phyloP scores from a whole-genome alignment of 2,888 invertebrate species.

The Syrphus vitripennis region DNA sequence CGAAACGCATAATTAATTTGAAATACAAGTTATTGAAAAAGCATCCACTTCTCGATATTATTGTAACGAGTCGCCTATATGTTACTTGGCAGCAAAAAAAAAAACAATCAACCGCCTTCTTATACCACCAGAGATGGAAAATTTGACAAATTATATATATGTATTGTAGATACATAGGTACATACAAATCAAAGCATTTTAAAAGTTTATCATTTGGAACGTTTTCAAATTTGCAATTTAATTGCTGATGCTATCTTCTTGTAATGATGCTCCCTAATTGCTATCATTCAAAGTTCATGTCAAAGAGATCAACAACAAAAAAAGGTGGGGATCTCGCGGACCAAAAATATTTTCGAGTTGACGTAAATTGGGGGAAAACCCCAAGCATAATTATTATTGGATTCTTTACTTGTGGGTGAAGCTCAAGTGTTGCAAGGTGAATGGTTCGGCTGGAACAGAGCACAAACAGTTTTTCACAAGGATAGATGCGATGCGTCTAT shows the following conservation, averaged over 20 bases:
- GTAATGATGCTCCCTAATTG: constrained; percentile 66
- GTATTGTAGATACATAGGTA: background rate
- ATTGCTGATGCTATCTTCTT: constrained; percentile 63
- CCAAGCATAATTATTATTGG: constrained; percentile 56
- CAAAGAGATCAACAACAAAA: constrained; percentile 48
- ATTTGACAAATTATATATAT: too few relatives aligned
- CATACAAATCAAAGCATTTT: constrained; percentile 52
- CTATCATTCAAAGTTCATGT: constrained; percentile 67
- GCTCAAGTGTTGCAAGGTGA: constrained; percentile 56
- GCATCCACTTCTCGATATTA: too few relatives aligned
- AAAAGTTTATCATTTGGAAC: constrained; percentile 63
- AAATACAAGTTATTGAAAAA: too few relatives aligned
- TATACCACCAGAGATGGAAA: too few relatives aligned
- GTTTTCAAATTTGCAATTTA: constrained; percentile 62
- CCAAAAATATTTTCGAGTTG: constrained; percentile 48
- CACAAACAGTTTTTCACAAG: constrained; percentile 1
- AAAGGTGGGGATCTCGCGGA: background rate
- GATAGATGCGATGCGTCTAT: constrained; percentile 31
- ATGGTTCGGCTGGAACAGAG: constrained; percentile 47
- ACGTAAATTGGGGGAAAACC: constrained; percentile 48
- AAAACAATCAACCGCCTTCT: too few relatives aligned
- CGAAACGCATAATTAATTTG: too few relatives aligned
- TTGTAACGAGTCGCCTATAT: too few relatives aligned
- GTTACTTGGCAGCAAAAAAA: too few relatives aligned
- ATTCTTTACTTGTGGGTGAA: constrained; percentile 41